These are phyloP conservation scores for Clarias laeviceps DNA, from an alignment of 2,797 vertebrate species.

Conservation along the genomic window DNA sequence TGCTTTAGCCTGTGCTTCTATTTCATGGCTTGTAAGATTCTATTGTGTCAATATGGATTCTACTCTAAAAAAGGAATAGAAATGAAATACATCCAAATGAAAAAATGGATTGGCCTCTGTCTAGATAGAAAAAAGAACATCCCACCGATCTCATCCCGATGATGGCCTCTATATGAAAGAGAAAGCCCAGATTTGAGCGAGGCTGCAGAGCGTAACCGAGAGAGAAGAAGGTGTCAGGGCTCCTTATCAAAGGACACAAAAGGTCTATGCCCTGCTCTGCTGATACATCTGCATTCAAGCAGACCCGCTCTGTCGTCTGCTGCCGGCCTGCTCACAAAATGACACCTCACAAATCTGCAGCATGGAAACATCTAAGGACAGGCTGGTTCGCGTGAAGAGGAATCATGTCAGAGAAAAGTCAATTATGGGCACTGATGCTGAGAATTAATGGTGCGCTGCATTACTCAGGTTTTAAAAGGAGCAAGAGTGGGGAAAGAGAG, in stretches of 20 bases:
- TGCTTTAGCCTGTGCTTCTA: conserved; percentile 53
- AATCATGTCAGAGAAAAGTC: conserved; percentile 82
- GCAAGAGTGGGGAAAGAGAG: conserved; percentile 56
- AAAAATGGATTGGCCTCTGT: conserved; percentile 70
- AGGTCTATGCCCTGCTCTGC: conserved; percentile 66
- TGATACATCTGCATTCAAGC: conserved; percentile 65
- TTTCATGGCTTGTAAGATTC: conserved; percentile 66
- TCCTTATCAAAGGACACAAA: conserved; percentile 75
- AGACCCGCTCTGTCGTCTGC: conserved; percentile 53
- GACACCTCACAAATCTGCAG: conserved; percentile 65
- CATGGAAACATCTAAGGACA: conserved; percentile 72
- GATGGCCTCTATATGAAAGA: conserved; percentile 71
- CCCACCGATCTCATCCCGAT: conserved; percentile 69
- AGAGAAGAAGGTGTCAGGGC: conserved; percentile 75
- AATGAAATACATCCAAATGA: conserved; percentile 77
- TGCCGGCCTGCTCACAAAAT: conserved; percentile 65
- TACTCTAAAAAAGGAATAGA: conserved; percentile 64
- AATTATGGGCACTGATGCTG: conserved; percentile 76
- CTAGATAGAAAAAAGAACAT: conserved; percentile 61
- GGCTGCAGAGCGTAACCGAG: conserved; percentile 76
- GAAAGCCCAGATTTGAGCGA: conserved; percentile 76
- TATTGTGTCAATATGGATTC: conserved; percentile 80
- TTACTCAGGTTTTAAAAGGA: conserved; percentile 76
- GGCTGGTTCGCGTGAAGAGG: conserved; percentile 70
- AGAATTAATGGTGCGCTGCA: conserved; percentile 81